Conservation (phyloP, 2,797 vertebrate species). For the Scolopax bukidnonensis region DNA sequence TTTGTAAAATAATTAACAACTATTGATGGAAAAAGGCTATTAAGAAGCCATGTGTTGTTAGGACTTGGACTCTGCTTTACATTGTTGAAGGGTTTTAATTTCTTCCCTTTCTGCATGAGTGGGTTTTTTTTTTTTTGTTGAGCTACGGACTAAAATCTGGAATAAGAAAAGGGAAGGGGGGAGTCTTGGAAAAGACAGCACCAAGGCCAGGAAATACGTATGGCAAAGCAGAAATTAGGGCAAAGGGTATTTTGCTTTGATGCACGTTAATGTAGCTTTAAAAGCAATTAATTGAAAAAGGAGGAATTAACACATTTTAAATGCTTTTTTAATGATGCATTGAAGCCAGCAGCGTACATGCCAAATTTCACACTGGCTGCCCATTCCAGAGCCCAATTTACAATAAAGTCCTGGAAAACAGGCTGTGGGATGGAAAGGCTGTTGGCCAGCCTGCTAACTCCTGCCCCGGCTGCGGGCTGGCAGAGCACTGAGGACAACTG, state of each 20-base stretch:
- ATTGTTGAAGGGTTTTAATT: slow-evolving; percentile 37
- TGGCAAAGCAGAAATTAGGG: slow-evolving; percentile 46
- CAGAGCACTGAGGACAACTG: neutral
- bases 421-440: slow-evolving; percentile 14
- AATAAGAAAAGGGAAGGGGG: neutral
- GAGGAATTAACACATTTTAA: slow-evolving; percentile 62
- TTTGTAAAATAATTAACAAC: slow-evolving; percentile 57
- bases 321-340: slow-evolving; percentile 64
- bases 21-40: slow-evolving; percentile 27
- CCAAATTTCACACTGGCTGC: slow-evolving; percentile 52
- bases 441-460: neutral
- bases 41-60: slow-evolving; percentile 15
- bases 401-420: slow-evolving; percentile 33
- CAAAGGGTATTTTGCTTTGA: slow-evolving; percentile 18
- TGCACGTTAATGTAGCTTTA: slow-evolving; percentile 30
- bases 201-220: neutral
- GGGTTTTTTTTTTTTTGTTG: neutral
- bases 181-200: neutral
- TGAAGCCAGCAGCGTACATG: neutral
- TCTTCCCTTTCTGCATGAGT: neutral
- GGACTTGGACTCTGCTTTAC: neutral
- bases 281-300: slow-evolving; percentile 60
- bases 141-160: neutral
- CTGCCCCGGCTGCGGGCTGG: neutral
- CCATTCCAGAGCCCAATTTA: neutral